A percentile compares a stretch with the other conserved stretches of the same genome.
These are phyloP conservation scores for Enhydra lutris DNA, from an alignment of 2,113 vertebrate genomes.

Conservation along the genomic window DNA sequence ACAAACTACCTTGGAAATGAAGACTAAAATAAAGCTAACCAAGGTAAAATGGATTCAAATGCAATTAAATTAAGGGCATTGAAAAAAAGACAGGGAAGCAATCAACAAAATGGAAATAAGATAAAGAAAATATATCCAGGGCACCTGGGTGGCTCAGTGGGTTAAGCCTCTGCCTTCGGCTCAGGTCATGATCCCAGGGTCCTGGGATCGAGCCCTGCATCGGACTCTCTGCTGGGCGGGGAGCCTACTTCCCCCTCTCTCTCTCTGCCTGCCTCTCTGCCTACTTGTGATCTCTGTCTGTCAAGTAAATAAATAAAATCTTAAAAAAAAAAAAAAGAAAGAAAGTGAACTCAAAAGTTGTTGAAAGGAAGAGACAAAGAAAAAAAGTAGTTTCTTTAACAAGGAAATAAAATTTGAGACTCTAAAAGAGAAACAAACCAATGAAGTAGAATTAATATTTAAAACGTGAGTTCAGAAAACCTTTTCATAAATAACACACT, in stretches of 20 bases:
- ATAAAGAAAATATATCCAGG: not conserved
- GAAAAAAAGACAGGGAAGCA: not conserved
- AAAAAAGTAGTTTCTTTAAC: not conserved
- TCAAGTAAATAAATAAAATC: no score
- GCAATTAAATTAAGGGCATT: not conserved
- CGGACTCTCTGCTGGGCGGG: accelerated
- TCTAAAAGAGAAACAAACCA: not conserved
- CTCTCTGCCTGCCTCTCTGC: no score
- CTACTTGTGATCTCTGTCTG: no score
- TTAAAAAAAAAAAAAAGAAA: no score
- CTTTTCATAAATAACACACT: not conserved
- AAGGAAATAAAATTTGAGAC: not conserved
- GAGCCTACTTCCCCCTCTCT: no score
- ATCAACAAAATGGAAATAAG: not conserved
- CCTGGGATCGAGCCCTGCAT: no score
- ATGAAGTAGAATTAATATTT: not conserved
- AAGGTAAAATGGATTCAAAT: not conserved
- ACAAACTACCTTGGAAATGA: not conserved
- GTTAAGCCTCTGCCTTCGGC: no score
- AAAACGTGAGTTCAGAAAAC: not conserved
- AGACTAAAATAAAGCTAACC: not conserved
- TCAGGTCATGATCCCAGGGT: no score
- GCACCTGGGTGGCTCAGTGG: no score
- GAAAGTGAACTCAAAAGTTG: not conserved
- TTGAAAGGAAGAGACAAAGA: not conserved